These are phyloP conservation scores for Cetonia aurata DNA, from an alignment of 2,888 invertebrate species.

Conservation along the genomic window DNA sequence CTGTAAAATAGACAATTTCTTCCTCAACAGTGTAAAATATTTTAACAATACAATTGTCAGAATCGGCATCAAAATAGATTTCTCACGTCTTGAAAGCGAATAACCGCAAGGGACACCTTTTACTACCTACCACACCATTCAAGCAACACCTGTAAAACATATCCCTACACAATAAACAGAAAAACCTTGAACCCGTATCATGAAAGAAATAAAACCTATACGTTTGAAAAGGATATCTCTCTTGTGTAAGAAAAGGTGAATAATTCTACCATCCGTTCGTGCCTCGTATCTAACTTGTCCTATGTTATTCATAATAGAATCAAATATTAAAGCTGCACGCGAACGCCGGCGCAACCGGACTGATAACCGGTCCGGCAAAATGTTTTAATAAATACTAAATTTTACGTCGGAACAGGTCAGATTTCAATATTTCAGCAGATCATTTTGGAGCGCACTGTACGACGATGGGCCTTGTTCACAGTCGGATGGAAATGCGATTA, in stretches of 20 bases:
- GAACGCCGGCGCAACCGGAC: background rate
- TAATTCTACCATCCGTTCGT: slow-evolving; percentile 6
- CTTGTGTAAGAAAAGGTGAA: background rate
- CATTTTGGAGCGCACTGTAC: slow-evolving; percentile 17
- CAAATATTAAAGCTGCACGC: slow-evolving; percentile 16
- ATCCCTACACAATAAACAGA: no score
- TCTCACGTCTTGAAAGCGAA: no score
- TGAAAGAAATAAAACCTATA: background rate
- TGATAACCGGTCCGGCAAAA: slow-evolving; percentile 23
- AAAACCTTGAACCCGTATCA: background rate
- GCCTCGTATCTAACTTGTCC: slow-evolving; percentile 11
- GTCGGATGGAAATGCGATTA: slow-evolving; percentile 11
- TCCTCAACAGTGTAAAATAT: no score
- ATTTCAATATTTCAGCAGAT: slow-evolving; percentile 34
- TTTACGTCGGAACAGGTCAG: slow-evolving; percentile 25
- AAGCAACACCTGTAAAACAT: no score
- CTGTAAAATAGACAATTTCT: no score
- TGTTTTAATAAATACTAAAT: slow-evolving; percentile 36
- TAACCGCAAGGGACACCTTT: no score
- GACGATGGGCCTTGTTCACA: background rate
- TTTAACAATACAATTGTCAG: no score
- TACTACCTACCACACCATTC: no score
- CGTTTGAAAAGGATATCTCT: background rate
- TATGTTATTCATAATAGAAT: slow-evolving; percentile 32
- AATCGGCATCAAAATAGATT: no score